Conservation (phyloP, 2,888 invertebrate genomes). For the Eristalis arbustorum region DNA sequence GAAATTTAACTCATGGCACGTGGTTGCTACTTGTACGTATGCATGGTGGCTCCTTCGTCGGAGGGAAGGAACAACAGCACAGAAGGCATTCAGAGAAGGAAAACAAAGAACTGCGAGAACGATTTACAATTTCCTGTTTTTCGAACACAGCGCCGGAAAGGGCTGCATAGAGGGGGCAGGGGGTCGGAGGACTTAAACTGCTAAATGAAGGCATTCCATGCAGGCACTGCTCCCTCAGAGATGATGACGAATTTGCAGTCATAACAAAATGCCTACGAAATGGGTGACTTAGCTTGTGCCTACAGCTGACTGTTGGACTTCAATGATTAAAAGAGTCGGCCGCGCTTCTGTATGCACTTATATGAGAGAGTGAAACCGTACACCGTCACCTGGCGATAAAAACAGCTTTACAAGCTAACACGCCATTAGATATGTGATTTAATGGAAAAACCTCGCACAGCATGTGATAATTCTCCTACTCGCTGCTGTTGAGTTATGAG, state of each 20-base stretch:
- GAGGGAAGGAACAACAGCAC: too few species aligned
- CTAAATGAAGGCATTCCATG: slow-evolving; percentile 30
- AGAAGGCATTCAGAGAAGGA: slow-evolving; percentile 24
- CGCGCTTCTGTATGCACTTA: slow-evolving; percentile 56
- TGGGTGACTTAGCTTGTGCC: slow-evolving; percentile 7
- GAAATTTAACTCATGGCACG: slow-evolving; percentile 43
- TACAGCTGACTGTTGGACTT: slow-evolving; percentile 11
- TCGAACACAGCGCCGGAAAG: slow-evolving; percentile 46
- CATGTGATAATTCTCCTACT: slow-evolving; percentile 15
- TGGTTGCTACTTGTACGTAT: slow-evolving; percentile 50
- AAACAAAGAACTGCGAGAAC: slow-evolving; percentile 29
- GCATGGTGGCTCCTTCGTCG: neutral
- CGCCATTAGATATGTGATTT: slow-evolving; percentile 45
- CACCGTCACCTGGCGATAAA: slow-evolving; percentile 33
- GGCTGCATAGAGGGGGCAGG: neutral
- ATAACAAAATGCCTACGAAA: slow-evolving; percentile 39
- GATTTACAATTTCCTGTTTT: slow-evolving; percentile 68
- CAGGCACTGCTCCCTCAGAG: neutral
- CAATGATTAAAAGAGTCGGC: slow-evolving; percentile 54
- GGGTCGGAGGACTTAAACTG: slow-evolving; percentile 41
- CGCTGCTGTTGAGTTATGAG: slow-evolving; percentile 18
- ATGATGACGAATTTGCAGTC: slow-evolving; percentile 43
- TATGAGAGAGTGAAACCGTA: slow-evolving; percentile 22
- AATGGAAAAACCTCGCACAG: slow-evolving; percentile 51
- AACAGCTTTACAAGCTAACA: slow-evolving; percentile 15